Evolutionary conservation across 1,140 invertebrate species (phyloP), one percentile per base, ranked within the genome.

Genomic region (Nymphalis io): DNA sequence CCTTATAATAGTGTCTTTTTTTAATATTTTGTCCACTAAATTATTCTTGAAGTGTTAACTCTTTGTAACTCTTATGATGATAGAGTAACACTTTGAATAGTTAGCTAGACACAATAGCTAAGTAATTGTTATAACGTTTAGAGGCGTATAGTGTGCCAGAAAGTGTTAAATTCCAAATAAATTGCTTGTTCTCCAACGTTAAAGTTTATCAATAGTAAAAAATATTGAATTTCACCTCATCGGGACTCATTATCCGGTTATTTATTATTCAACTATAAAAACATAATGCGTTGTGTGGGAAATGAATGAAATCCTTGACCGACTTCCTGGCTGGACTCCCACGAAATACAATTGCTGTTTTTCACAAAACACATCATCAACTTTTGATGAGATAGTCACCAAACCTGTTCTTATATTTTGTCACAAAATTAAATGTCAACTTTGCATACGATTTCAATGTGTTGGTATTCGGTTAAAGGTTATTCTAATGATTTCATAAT

Each of bases 301-400:
- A 81, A 71, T 67, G 40, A 63, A 27, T 20, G 27, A 13, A 73
- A 75, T 73, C 78, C 81, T 81, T 83, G 79, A 79, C 78, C 78
- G 65, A 81, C 74, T 80, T 62, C 58, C 44, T 58, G 27, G 71
- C 39, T 69, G 55, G 48, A 64, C 58, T 82, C 79, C 76, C 79
- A 83, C 81, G 78, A 65, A 71, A 55, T 59, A 83, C 78, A 83
- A 81, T 81, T 75, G 68, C 63, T 58, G 72, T 67, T 74, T 61
- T 66, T 51, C 40, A 71, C 46, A 69, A 75, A 75, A 61, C 57
- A 58, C 64, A 59, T 3, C 38, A 58, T 39, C 40, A 67, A 60
- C 59, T 59, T 72, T 59, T 70, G 60, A 63, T 55, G 68, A 70
- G 20, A 23, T 46, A 65, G 51, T 18, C 27, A 13, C 27, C 39